Base-by-base conservation (phyloP, 1,140 invertebrate genomes). In the Sipha flava region DNA sequence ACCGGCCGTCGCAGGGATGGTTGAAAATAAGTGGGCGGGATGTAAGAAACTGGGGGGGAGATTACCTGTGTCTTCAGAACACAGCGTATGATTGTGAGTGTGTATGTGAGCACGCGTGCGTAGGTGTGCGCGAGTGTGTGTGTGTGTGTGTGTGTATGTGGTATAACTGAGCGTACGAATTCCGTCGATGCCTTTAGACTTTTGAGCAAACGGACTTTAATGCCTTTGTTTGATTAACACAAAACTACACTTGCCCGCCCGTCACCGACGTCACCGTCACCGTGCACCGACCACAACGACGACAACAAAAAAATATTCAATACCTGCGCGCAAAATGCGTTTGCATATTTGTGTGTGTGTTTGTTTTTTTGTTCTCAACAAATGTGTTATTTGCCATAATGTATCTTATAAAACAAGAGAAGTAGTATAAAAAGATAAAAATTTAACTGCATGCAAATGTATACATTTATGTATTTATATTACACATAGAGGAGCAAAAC, bases 121-220 rank as follows among this genome's bases (percentile, higher is more conserved):
- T 62, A 1, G 9, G 7, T 2, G 18, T n/a, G 59, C 10, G 26
- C 18, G 54, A 34, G 31, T 2, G 29, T 34, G 26, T 57, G 31
- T 64, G 2, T n/a, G 59, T 64, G 31, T 21, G 59, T 18, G 18
- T 6, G 57, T 34, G 29, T 37, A 6, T 34, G 21, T 21, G 34
- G 2, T n/a, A 23, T 23, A 23, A 4, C 37, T 9, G 37, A 37
- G 14, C 43, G 43, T 45, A 43, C 23, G 40, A 70, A 70, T 45
- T 70, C 26, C 66, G 23, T 47, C 6, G 40, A 43, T 12, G 14
- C 26, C 7, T 45, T 31, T 4, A 29, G 66, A 70, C 40, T 47
- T 70, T 70, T 70, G 66, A 70, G 66, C 43, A 70, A 70, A 70
- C 26, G 43, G 26, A 70, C 66, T 40, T 66, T 43, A 66, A 66